Conservation (phyloP, 2,797 vertebrate genomes). For the Malurus leucopterus region DNA sequence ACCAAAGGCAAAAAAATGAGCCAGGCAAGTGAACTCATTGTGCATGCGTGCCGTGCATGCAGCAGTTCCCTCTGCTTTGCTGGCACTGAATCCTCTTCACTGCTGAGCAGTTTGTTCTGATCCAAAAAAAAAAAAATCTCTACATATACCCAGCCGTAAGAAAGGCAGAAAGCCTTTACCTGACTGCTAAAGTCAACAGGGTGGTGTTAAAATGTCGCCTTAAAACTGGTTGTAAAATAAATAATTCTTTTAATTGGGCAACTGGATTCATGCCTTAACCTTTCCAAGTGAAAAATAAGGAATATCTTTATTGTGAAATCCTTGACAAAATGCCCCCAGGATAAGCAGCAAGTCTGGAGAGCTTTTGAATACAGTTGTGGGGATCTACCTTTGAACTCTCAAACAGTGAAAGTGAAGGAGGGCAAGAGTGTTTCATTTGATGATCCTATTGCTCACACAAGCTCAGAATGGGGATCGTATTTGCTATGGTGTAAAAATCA, state of each 20-base stretch:
- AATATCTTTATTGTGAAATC: slow-evolving; percentile 14
- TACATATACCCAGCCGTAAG: neutral
- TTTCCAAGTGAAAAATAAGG: slow-evolving; percentile 41
- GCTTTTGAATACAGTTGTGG: neutral
- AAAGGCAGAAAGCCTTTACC: neutral
- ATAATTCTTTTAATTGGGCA: neutral
- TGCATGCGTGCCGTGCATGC: fast-evolving
- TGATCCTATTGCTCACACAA: neutral
- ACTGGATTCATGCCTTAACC: neutral
- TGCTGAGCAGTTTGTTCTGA: neutral
- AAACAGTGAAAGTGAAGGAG: neutral
- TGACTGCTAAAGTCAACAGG: neutral
- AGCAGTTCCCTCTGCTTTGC: neutral
- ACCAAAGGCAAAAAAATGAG: neutral
- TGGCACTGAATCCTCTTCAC: neutral
- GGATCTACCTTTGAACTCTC: slow-evolving; percentile 1
- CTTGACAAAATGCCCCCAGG: neutral
- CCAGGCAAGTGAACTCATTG: fast-evolving
- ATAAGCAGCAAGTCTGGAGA: neutral
- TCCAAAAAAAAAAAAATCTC: neutral
- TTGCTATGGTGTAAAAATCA: neutral
- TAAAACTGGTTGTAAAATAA: neutral
- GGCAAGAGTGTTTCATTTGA: neutral
- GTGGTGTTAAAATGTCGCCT: neutral
- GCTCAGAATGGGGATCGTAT: neutral